Percentiles rank a stretch among this genome's conserved stretches.
phyloP scores from a whole-genome alignment of 2,888 invertebrate genomes.

The Glaucopsyche alexis region DNA sequence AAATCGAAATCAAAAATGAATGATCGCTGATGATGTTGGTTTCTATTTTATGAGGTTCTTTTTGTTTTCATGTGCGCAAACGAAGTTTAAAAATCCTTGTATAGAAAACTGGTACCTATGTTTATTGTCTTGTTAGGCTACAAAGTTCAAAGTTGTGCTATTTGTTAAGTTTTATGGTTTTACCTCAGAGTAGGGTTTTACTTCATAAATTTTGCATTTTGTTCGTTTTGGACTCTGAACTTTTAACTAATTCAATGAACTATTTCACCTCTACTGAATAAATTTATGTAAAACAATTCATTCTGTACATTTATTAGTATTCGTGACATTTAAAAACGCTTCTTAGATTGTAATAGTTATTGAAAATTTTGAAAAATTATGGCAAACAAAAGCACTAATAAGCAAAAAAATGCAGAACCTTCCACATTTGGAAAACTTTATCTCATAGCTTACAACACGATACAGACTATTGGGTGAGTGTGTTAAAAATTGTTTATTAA shows the following conservation, averaged over 20 bases:
- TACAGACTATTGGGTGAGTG: constrained; percentile 87
- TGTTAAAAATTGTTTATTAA: not conserved
- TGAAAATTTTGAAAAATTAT: constrained; percentile 32
- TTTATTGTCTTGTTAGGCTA: not conserved
- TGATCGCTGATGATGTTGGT: constrained; percentile 4
- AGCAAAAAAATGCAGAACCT: constrained; percentile 65
- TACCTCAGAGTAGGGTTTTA: too few relatives aligned
- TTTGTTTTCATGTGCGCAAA: too few relatives aligned
- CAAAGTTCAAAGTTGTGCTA: not conserved
- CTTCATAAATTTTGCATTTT: constrained; percentile 12
- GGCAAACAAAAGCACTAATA: constrained; percentile 49
- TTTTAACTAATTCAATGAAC: constrained; percentile 13
- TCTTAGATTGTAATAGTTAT: not conserved
- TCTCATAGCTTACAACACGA: constrained; percentile 84
- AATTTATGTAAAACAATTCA: not conserved
- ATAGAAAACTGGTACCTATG: too few relatives aligned
- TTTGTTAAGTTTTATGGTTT: too few relatives aligned
- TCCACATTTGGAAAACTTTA: constrained; percentile 81
- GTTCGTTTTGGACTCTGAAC: constrained; percentile 12
- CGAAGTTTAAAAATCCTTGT: too few relatives aligned
- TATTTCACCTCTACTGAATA: constrained; percentile 19
- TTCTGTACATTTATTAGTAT: not conserved
- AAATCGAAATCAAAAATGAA: too few relatives aligned
- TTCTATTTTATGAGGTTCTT: too few relatives aligned
- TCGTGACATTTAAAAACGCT: constrained; percentile 5